Evolutionary conservation across 2,888 invertebrate genomes (phyloP), one percentile per base, ranked within the genome.

Genomic region (Tholera decimalis): DNA sequence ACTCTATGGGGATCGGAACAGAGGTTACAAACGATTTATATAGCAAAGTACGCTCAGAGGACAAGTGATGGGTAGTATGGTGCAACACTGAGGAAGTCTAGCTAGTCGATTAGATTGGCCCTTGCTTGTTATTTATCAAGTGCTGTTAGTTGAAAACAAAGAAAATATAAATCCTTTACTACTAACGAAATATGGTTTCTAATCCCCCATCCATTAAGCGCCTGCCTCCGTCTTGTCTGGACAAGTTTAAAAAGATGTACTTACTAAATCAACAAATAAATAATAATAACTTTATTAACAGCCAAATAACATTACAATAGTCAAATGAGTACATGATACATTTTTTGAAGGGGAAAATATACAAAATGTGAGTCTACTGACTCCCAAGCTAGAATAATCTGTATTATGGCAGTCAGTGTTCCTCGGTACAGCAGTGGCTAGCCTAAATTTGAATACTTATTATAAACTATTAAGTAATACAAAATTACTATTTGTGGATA

Each of bases 11-110:
- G 33, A 50, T 54, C 22, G 37, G 37, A 59, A 54, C 53, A 57
- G 49, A 20, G 46, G 53, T 76, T 44, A 35, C 70, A 39, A 39
- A 43, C 33, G 44, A 76, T 54, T 70, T 59, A 70, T 59, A 43
- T 41, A 47, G 46, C 35, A 67, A 66, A 18, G 18, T 26, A 53
- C 15, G 30, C 28, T 18, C 11, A 7, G n/a, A 51, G 50, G 39
- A 46, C n/a, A n/a, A 22, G 20, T 33, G 49, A 50, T 57, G 35
- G 20, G 24, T 15, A n/a, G 15, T 28, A 51, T 67, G 35, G 50
- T 28, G 50, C 30, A 47, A 11, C 2, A 3, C 8, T 47, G 41
- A 41, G 54, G 20, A 37, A 8, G 26, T n/a, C 49, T 50, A 41
- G 24, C 20, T 11, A 24, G 11, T 39, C 54, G 15, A 66, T 74